phyloP scores from a whole-genome alignment of 2,797 vertebrate species.

The Phoxinus dragarum region DNA sequence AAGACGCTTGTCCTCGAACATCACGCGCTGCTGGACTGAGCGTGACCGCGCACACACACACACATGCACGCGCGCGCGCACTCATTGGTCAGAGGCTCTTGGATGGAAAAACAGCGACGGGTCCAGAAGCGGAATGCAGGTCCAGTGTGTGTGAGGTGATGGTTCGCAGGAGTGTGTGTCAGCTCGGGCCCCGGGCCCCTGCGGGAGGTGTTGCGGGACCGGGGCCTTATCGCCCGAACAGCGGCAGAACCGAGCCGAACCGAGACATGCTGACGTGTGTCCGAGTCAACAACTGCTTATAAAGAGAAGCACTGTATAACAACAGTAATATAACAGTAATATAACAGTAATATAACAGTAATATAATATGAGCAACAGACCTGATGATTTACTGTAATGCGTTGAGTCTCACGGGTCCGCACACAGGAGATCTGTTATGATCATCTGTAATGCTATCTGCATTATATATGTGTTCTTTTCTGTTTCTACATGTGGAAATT shows the following conservation, averaged over 20 bases:
- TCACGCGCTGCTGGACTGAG: conserved; percentile 37
- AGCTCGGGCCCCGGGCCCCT: conserved; percentile 74
- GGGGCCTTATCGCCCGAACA: conserved; percentile 78
- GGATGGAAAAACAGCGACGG: conserved; percentile 52
- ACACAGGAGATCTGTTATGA: too few relatives aligned
- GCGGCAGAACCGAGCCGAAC: conserved; percentile 50
- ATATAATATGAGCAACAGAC: too few relatives aligned
- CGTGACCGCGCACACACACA: background rate
- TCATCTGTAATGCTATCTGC: too few relatives aligned
- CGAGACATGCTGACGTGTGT: background rate
- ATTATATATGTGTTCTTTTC: background rate
- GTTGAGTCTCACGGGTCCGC: too few relatives aligned
- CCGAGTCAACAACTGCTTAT: too few relatives aligned
- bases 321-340: too few relatives aligned
- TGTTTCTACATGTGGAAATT: background rate
- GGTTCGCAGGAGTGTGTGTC: conserved; percentile 92
- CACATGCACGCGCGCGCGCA: too few relatives aligned
- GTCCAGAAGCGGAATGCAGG: conserved; percentile 88
- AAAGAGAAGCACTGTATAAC: background rate
- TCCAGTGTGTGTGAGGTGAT: conserved; percentile 95
- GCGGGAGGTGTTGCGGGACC: conserved; percentile 59
- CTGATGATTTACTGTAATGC: background rate
- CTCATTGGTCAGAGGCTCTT: conserved; percentile 25
- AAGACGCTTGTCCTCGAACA: background rate
- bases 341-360: too few relatives aligned